Evolutionary conservation across 53 echinoderm and acorn worm genomes (phyloP), one percentile per base, ranked within the genome.

Genomic region (Apostichopus leukothele): DNA sequence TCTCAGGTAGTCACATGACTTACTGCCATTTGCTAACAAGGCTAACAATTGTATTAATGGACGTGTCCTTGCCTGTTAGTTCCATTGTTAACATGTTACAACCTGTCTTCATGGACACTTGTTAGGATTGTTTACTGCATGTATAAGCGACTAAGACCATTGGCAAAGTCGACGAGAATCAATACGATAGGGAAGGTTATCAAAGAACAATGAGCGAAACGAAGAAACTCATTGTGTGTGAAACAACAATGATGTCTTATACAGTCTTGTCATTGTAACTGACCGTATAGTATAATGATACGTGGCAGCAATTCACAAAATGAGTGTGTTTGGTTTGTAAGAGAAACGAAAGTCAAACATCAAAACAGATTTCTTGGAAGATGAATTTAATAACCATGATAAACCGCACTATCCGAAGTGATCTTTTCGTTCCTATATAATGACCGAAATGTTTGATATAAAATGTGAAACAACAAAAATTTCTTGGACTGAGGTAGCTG

Each of bases 241-340:
- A 67, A 67, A 67, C 68, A 67, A 67, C 68, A 67, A 67, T 67
- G 68, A 67, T 67, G 5, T 67, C 68, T 67, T 67, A 67, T 67
- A 67, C 68, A 67, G 68, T 67, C 68, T 67, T 67, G 68, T 67
- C 68, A 67, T 67, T 67, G 68, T 67, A 67, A 67, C 68, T 67
- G 68, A 67, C 68, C 68, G 68, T 67, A 67, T 67, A 67, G 68
- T 67, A 67, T 67, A 67, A 67, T 5, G 5, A 67, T 67, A 67
- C 68, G 68, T 67, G 68, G 68, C 68, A 67, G 68, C 68, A 67
- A 67, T 67, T 67, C 68, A 67, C 68, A 67, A 67, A 67, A 67
- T 67, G 68, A 4, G 68, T 67, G 68, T 67, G 68, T 67, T 67
- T 67, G 68, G 68, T 67, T 67, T 67, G 68, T 67, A 67, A 67